A percentile compares a stretch with the other conserved stretches of the same genome.
phyloP scores from a whole-genome alignment of 2,888 invertebrate species.

The Cecidostiba fungosa region DNA sequence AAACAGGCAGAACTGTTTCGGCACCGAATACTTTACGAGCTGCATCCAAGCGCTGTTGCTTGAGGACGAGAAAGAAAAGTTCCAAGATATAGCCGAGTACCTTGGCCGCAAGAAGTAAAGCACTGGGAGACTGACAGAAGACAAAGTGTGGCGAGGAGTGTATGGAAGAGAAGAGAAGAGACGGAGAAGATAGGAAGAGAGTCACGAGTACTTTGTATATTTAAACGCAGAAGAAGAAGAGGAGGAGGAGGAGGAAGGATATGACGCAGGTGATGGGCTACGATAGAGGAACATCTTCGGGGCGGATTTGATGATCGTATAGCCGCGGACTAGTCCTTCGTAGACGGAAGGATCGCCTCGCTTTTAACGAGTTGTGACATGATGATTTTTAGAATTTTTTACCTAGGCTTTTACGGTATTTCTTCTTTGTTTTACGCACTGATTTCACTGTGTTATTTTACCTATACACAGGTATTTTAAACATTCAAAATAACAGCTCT shows the following conservation, averaged over 20 bases:
- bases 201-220: conserved; percentile 15
- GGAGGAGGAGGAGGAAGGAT: neutral
- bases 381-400: conserved; percentile 5
- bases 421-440: neutral
- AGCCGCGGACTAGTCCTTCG: conserved; percentile 3
- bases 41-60: conserved; percentile 90
- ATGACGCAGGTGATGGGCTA: conserved; percentile 31
- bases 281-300: neutral
- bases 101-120: conserved; percentile 84
- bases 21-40: conserved; percentile 90
- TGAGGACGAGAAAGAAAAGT: conserved; percentile 88
- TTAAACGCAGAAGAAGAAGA: conserved; percentile 10
- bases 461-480: neutral
- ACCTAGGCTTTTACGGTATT: neutral
- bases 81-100: conserved; percentile 90
- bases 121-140: conserved; percentile 22
- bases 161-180: neutral
- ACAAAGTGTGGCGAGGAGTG: neutral
- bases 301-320: neutral
- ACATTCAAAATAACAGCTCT: neutral
- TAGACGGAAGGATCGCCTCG: conserved; percentile 29
- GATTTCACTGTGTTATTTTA: neutral
- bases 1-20: conserved; percentile 89
- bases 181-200: conserved; percentile 15
- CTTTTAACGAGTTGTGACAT: neutral